Conservation (phyloP, 2,888 invertebrate genomes). For the Perithous albicinctus region DNA sequence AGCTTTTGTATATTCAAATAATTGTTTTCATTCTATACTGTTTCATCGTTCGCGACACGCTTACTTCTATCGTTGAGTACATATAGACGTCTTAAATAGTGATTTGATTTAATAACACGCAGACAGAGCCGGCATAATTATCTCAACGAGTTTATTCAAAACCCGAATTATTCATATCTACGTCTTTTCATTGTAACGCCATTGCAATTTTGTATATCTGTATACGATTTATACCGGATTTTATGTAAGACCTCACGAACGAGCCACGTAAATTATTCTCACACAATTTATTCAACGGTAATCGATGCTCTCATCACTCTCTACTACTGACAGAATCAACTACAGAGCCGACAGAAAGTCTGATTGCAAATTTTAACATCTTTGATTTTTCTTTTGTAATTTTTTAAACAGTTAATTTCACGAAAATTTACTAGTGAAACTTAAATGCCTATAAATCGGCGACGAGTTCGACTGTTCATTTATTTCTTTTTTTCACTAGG, state of each 20-base stretch:
- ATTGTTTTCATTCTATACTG: neutral
- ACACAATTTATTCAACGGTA: neutral
- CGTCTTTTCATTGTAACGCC: neutral
- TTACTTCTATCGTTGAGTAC: neutral
- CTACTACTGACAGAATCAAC: neutral
- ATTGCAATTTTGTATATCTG: neutral
- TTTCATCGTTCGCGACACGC: neutral
- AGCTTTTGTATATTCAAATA: neutral
- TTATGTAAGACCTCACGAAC: neutral
- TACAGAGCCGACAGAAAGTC: no score
- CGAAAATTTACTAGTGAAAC: no score
- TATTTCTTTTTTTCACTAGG: no score
- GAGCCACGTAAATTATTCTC: neutral
- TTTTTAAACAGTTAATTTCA: no score
- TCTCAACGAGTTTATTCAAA: neutral
- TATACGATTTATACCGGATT: neutral
- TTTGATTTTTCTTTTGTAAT: neutral
- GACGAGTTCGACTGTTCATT: no score
- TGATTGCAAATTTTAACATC: neutral
- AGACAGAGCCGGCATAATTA: neutral
- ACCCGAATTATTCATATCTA: neutral
- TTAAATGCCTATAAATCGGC: no score
- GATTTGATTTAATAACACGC: neutral
- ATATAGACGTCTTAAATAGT: neutral
- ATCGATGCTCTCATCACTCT: neutral